phyloP scores from a whole-genome alignment of 2,888 invertebrate species.

The Diarsia mendica region DNA sequence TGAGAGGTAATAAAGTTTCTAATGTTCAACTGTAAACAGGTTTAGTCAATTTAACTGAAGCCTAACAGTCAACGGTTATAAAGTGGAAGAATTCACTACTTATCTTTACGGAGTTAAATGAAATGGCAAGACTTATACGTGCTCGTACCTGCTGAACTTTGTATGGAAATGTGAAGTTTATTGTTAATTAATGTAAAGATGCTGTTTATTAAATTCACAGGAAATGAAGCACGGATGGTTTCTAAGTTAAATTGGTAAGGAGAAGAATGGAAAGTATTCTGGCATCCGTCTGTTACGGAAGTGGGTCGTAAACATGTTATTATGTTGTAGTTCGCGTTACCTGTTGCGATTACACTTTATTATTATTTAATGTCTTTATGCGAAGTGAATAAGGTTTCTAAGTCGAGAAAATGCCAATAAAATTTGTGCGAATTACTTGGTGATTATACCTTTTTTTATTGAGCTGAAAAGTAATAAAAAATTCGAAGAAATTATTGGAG shows the following conservation, averaged over 20 bases:
- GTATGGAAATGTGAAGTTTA: neutral
- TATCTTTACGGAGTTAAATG: conserved; percentile 3
- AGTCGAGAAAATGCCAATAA: conserved; percentile 34
- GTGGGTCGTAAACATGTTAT: conserved; percentile 61
- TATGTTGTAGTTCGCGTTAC: conserved; percentile 58
- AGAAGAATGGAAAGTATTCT: conserved; percentile 62
- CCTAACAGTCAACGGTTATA: conserved; percentile 14
- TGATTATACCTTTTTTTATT: conserved; percentile 33
- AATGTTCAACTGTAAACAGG: conserved; percentile 42
- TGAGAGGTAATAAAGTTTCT: conserved; percentile 48
- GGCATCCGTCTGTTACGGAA: conserved; percentile 57
- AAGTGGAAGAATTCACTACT: conserved; percentile 15
- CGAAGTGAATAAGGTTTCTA: conserved; percentile 46
- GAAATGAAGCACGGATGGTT: conserved; percentile 38
- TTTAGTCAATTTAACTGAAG: conserved; percentile 30
- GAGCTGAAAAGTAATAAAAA: conserved; percentile 22
- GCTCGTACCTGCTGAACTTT: neutral
- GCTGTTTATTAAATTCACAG: conserved; percentile 23
- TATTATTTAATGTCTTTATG: conserved; percentile 62
- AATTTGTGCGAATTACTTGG: conserved; percentile 32
- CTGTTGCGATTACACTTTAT: conserved; percentile 56
- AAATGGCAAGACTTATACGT: neutral
- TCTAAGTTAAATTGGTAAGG: conserved; percentile 32
- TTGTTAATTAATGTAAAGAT: neutral
- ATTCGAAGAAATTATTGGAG: neutral